Conservation (phyloP, 2,888 invertebrate genomes). For the Listrodromus nycthemerus region DNA sequence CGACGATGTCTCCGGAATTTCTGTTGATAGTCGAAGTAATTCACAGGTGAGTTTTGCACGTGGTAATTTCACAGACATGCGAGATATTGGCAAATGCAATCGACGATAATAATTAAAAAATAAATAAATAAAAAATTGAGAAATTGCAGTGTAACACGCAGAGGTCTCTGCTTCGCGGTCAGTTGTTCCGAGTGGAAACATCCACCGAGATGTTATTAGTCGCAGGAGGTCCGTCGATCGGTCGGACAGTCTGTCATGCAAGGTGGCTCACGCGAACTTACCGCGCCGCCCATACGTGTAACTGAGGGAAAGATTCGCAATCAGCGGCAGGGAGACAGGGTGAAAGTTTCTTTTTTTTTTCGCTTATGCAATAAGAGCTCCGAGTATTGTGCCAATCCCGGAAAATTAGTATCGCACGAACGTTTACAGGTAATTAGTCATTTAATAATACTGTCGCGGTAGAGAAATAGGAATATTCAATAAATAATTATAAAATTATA, state of each 20-base stretch:
- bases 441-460: background rate
- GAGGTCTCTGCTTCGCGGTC: slow-evolving; percentile 31
- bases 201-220: slow-evolving; percentile 18
- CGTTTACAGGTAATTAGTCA: background rate
- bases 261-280: slow-evolving; percentile 42
- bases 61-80: slow-evolving; percentile 28
- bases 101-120: slow-evolving; percentile 1
- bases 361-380: slow-evolving; percentile 54
- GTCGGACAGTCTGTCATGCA: slow-evolving; percentile 60
- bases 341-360: slow-evolving; percentile 68
- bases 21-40: slow-evolving; percentile 62
- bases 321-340: slow-evolving; percentile 54
- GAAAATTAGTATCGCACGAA: background rate
- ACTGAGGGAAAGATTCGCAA: background rate
- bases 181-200: slow-evolving; percentile 38
- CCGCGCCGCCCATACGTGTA: slow-evolving; percentile 57
- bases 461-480: too few species aligned
- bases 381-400: background rate
- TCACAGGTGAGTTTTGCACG: slow-evolving; percentile 28
- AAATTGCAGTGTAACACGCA: slow-evolving; percentile 20
- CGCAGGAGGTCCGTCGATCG: slow-evolving; percentile 49
- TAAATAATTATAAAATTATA: too few species aligned
- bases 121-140: slow-evolving; percentile 28
- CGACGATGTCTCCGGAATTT: slow-evolving; percentile 48
- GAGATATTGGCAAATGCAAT: slow-evolving; percentile 22